Base-by-base conservation (phyloP, 2,888 invertebrate species). In the Cheiracanthium punctorium region DNA sequence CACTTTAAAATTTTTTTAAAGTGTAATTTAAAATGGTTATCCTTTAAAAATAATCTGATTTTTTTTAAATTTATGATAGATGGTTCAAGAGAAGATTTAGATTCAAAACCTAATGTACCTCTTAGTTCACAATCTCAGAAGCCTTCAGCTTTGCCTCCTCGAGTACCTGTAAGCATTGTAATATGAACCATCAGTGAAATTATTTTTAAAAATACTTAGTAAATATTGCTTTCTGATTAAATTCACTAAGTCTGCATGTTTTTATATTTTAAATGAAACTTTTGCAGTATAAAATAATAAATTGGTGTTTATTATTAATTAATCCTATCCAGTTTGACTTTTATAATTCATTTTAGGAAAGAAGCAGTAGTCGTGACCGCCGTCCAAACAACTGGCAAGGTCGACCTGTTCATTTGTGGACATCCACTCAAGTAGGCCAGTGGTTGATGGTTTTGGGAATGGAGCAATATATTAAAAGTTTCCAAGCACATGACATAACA, bases 401-500 rank as follows among this genome's bases (percentile, higher is more conserved):
- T 80, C 94, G 94, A n/a, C 94, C 94, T 20, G 95, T 96, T 67
- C 93, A 94, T 58, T 95, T 96, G 90, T 96, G 96, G 96, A 94
- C 94, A 89, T 95, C 95, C 91, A 95, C 95, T 90, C 91, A 97
- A 96, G 97, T 98, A 77, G 96, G 96, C 92, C 97, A 97, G 92
- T 98, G 98, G 97, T 93, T 98, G 89, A 94, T 96, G 89, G 96
- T 93, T 12, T 91, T 94, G 79, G 94, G 97, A 58, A 93, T 98
- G 91, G 97, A 97, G 91, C 95, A 96, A 80, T 96, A 96, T 92
- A 95, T 96, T 90, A 94, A 96, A 76, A 96, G 96, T 90, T 97
- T 98, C 92, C 94, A 96, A 79, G 96, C 96, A 90, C 95, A 96
- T 90, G 95, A 96, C 90, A 95, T 99, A 76, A 96, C 96, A 92